These are phyloP conservation scores for Palloptera scutellata DNA, from an alignment of 2,888 invertebrate genomes.

Conservation along the genomic window DNA sequence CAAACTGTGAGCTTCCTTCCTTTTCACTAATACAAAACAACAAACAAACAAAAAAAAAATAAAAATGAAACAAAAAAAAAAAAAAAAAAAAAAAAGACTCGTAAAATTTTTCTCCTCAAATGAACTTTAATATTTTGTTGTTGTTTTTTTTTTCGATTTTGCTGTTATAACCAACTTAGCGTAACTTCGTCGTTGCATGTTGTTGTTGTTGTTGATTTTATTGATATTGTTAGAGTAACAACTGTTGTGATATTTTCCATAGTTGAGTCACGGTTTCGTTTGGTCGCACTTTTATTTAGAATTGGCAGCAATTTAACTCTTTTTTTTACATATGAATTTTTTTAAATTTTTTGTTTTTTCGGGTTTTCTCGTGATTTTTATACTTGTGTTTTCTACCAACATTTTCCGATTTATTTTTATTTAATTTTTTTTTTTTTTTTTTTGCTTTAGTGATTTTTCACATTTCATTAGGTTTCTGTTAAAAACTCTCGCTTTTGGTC, in stretches of 20 bases:
- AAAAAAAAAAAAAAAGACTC: too few species aligned
- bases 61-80: too few species aligned
- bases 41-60: too few species aligned
- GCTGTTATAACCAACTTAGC: slow-evolving; percentile 13
- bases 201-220: too few species aligned
- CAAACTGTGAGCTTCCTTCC: neutral
- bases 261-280: slow-evolving; percentile 42
- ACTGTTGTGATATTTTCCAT: slow-evolving; percentile 26
- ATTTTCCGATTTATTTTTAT: slow-evolving; percentile 15
- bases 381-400: slow-evolving; percentile 17
- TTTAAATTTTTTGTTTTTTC: slow-evolving; percentile 7
- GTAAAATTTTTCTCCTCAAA: too few species aligned
- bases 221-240: too few species aligned
- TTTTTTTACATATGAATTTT: slow-evolving; percentile 23
- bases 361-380: slow-evolving; percentile 15
- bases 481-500: slow-evolving; percentile 22
- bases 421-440: slow-evolving; percentile 15
- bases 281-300: slow-evolving; percentile 12
- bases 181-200: too few species aligned
- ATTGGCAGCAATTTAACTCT: slow-evolving; percentile 16
- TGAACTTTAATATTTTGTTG: slow-evolving; percentile 9
- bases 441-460: slow-evolving; percentile 39
- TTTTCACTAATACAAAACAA: neutral
- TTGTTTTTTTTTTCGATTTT: slow-evolving; percentile 13
- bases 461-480: slow-evolving; percentile 42